Percentiles rank a stretch among this genome's conserved stretches.
phyloP scores from a whole-genome alignment of 2,797 vertebrate species.

The Eutrigla gurnardus region DNA sequence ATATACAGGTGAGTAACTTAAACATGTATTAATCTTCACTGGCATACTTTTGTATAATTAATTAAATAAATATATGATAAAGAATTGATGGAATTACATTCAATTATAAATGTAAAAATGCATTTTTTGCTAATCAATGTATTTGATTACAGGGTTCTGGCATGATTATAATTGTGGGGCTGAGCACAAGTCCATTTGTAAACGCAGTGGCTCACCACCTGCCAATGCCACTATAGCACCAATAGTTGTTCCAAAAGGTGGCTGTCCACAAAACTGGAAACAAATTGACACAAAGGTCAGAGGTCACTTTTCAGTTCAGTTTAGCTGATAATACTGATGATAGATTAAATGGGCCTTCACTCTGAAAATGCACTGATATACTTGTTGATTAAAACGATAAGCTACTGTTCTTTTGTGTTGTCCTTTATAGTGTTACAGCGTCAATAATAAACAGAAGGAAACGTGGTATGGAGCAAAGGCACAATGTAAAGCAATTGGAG shows the following conservation, averaged over 20 bases:
- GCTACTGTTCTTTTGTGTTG: background rate
- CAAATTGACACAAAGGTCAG: conserved; percentile 61
- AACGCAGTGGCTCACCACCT: conserved; percentile 43
- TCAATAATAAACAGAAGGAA: background rate
- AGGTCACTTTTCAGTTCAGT: conserved; percentile 4
- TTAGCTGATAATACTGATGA: background rate
- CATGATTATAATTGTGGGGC: conserved; percentile 48
- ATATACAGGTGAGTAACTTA: conserved; percentile 35
- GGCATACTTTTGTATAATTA: background rate
- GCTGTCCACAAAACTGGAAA: conserved; percentile 59
- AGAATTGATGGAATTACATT: background rate
- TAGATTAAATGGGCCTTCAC: background rate
- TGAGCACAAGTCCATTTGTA: conserved; percentile 39
- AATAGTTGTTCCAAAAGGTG: conserved; percentile 42
- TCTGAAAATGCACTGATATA: background rate
- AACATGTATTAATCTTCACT: background rate
- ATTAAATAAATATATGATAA: background rate
- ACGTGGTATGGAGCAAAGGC: conserved; percentile 31
- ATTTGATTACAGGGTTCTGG: conserved; percentile 61
- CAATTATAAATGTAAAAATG: background rate
- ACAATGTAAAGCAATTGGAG: conserved; percentile 30
- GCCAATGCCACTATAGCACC: conserved; percentile 48
- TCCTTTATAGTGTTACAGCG: conserved; percentile 34
- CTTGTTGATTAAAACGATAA: background rate
- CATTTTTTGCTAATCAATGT: background rate